Conservation (phyloP, 1,140 invertebrate genomes). For the Laodelphax striatellus region DNA sequence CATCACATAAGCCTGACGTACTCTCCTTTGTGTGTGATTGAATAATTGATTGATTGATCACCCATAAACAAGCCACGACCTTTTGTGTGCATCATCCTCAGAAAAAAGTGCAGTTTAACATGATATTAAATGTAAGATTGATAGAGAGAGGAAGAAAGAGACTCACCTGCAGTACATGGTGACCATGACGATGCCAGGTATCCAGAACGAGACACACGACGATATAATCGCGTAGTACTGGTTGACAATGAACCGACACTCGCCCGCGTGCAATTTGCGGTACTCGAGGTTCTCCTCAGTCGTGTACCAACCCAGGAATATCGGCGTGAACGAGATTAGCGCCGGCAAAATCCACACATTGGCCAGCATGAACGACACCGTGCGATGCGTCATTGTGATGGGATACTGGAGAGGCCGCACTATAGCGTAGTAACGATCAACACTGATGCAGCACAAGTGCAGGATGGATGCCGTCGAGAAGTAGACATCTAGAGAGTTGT, state of each 20-base stretch:
- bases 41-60: too few species aligned
- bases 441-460: slow-evolving; percentile 88
- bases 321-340: slow-evolving; percentile 89
- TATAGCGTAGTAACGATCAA: slow-evolving; percentile 85
- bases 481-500: slow-evolving; percentile 90
- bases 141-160: too few species aligned
- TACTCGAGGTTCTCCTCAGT: slow-evolving; percentile 49
- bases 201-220: slow-evolving; percentile 89
- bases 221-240: slow-evolving; percentile 80
- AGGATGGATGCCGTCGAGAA: slow-evolving; percentile 90
- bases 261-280: slow-evolving; percentile 54
- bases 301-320: slow-evolving; percentile 87
- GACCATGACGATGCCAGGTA: slow-evolving; percentile 86
- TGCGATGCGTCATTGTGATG: slow-evolving; percentile 70
- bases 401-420: slow-evolving; percentile 80
- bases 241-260: slow-evolving; percentile 81
- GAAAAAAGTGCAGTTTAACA: too few species aligned
- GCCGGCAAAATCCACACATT: slow-evolving; percentile 85
- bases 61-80: too few species aligned
- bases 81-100: too few species aligned
- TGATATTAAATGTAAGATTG: too few species aligned
- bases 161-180: slow-evolving; percentile 70
- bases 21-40: too few species aligned
- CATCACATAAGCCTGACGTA: too few species aligned
- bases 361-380: slow-evolving; percentile 69